phyloP scores from a whole-genome alignment of 2,113 vertebrate species.

The Corythornis vintsioides region DNA sequence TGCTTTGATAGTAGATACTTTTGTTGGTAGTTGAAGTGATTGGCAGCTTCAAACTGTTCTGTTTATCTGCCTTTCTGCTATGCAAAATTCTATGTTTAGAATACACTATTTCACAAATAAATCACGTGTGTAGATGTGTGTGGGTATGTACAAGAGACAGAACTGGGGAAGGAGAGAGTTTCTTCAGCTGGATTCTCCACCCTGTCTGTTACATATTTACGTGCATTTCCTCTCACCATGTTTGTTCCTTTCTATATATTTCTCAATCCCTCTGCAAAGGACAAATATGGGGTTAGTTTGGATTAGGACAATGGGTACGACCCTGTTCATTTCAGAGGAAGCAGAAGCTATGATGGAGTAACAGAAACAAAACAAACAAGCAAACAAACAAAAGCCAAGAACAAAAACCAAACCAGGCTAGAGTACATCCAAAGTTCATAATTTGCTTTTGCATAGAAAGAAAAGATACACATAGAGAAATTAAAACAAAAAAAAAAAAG shows the following conservation, averaged over 20 bases:
- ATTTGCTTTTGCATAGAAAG: background rate
- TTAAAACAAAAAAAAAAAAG: background rate
- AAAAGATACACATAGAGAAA: background rate
- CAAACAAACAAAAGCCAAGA: background rate
- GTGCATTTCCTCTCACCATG: constrained; percentile 13
- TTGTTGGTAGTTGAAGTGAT: constrained; percentile 77
- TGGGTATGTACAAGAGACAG: background rate
- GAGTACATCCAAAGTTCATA: constrained; percentile 1
- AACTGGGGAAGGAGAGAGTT: constrained; percentile 27
- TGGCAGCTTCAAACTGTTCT: constrained; percentile 81
- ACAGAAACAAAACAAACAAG: background rate
- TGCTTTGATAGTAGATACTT: constrained; percentile 79
- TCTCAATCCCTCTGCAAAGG: background rate
- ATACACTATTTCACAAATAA: constrained; percentile 76
- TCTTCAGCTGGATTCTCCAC: constrained; percentile 40
- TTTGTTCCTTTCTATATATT: background rate
- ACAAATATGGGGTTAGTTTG: background rate
- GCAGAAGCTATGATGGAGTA: background rate
- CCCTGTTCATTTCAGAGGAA: background rate
- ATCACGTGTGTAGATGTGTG: constrained; percentile 47
- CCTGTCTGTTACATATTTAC: constrained; percentile 20
- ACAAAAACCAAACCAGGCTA: background rate
- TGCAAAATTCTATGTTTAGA: constrained; percentile 73
- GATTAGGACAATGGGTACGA: background rate
- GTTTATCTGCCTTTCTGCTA: constrained; percentile 78